These are phyloP conservation scores for Psilopogon haemacephalus DNA, from an alignment of 2,113 vertebrate genomes.

Conservation along the genomic window DNA sequence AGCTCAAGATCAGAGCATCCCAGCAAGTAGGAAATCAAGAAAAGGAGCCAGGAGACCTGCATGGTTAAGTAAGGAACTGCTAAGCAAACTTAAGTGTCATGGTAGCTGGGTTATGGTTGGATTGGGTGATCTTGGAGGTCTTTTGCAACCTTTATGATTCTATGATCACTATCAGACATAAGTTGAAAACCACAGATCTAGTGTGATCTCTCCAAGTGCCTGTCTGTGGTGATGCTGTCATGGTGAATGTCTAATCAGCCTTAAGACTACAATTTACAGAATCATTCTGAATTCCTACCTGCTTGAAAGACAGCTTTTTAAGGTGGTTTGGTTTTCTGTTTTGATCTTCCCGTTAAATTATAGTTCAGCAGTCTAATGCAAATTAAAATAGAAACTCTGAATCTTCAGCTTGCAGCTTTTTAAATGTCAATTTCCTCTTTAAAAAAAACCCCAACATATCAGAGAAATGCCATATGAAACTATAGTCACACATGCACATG, in stretches of 20 bases:
- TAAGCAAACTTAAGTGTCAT: no score
- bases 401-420: neutral
- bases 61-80: no score
- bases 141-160: no score
- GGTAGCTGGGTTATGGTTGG: no score
- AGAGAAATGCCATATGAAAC: neutral
- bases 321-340: conserved; percentile 24
- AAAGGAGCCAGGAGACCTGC: no score
- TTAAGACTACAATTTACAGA: conserved; percentile 1
- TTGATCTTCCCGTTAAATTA: conserved; percentile 22
- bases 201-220: neutral
- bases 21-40: no score
- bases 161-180: neutral
- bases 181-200: neutral
- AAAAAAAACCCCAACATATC: neutral
- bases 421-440: neutral
- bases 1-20: no score
- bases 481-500: neutral
- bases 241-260: neutral
- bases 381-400: neutral
- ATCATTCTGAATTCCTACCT: neutral
- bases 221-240: neutral
- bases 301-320: conserved; percentile 7
- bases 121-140: no score
- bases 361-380: neutral